Conservation (phyloP, 1,140 invertebrate species). For the Zaprionus camerounensis region DNA sequence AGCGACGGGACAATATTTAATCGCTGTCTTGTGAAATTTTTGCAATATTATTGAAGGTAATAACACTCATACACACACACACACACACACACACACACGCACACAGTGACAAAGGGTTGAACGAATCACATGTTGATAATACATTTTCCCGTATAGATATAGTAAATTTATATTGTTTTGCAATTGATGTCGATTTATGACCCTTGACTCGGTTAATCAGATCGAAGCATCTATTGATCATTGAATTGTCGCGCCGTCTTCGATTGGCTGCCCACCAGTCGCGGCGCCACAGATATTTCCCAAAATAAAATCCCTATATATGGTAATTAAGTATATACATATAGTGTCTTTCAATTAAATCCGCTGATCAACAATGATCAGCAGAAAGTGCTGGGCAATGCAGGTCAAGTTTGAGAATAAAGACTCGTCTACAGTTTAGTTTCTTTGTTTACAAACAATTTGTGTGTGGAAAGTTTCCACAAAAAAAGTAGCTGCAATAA, state of each 20-base stretch:
- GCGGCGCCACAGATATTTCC: not conserved
- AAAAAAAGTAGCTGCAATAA: not conserved
- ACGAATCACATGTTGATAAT: constrained; percentile 31
- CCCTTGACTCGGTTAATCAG: constrained; percentile 27
- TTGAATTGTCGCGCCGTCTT: constrained; percentile 7
- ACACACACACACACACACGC: constrained; percentile 1
- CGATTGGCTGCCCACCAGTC: not conserved
- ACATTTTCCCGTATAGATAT: constrained; percentile 27
- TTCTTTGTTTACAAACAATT: constrained; percentile 2
- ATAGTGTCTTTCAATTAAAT: not conserved
- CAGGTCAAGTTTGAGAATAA: not conserved
- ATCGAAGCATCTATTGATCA: constrained; percentile 9
- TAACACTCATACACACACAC: constrained; percentile 17
- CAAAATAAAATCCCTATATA: not conserved
- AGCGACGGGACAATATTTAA: constrained; percentile 23
- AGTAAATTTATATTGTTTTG: not conserved
- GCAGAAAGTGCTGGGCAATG: not conserved
- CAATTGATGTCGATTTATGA: constrained; percentile 8
- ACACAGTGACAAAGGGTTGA: constrained; percentile 34
- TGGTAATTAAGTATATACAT: not conserved
- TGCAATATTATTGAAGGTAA: constrained; percentile 17
- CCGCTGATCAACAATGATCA: constrained; percentile 6
- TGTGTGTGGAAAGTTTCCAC: not conserved
- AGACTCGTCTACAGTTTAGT: not conserved
- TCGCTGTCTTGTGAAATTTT: constrained; percentile 35